phyloP scores from a whole-genome alignment of 2,113 vertebrate genomes.

The Salvelinus fontinalis region DNA sequence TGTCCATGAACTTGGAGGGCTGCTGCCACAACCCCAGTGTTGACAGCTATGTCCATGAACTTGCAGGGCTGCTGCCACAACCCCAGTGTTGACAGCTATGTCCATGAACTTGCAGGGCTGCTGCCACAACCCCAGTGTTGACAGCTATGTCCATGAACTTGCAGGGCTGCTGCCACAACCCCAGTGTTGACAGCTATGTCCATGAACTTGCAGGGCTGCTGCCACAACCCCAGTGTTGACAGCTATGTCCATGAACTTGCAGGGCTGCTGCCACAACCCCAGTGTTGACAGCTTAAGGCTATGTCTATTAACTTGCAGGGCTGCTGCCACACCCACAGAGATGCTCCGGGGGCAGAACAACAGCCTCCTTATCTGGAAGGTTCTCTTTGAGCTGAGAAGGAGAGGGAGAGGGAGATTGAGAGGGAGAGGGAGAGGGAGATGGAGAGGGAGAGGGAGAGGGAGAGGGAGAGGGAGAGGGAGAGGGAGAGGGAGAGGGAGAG shows the following conservation, averaged over 20 bases:
- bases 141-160: constrained; percentile 77
- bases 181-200: constrained; percentile 28
- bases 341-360: constrained; percentile 71
- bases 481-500: constrained; percentile 58
- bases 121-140: constrained; percentile 60
- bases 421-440: constrained; percentile 53
- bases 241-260: constrained; percentile 76
- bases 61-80: constrained; percentile 58
- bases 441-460: constrained; percentile 58
- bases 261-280: constrained; percentile 65
- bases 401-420: constrained; percentile 54
- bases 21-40: constrained; percentile 30
- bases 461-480: constrained; percentile 60
- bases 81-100: neutral
- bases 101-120: constrained; percentile 70
- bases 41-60: constrained; percentile 70
- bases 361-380: constrained; percentile 67
- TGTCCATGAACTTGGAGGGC: constrained; percentile 71
- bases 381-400: constrained; percentile 60
- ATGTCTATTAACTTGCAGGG: constrained; percentile 71
- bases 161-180: constrained; percentile 66
- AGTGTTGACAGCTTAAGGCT: too few relatives aligned
- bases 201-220: constrained; percentile 67
- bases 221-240: constrained; percentile 65
- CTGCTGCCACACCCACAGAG: constrained; percentile 55